Base-by-base conservation (phyloP, 2,113 vertebrate genomes). In the Lepisosteus oculatus region DNA sequence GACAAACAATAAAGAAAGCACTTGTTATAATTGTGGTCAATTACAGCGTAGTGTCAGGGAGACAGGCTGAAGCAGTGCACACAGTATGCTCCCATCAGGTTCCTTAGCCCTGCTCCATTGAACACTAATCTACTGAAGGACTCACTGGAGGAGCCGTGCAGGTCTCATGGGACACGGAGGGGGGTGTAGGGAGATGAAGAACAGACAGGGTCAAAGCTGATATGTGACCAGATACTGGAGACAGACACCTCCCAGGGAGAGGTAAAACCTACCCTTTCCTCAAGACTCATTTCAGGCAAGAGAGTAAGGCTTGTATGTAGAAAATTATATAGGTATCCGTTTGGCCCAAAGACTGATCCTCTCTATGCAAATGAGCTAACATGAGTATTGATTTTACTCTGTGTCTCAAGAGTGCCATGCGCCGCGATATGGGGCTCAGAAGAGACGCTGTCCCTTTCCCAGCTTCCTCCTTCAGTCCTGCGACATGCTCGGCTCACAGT, bases 331-430 rank as follows among this genome's bases (percentile, higher is more conserved):
- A 44, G 29, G 65, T 73, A 51, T 71, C 78, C 76, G 72, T 74
- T 55, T 56, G 43, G 56, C 59, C 79, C 66, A 73, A 67, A 42
- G 77, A 79, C 14, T 29, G 75, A 43, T 81, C 73, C 77, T 77
- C 70, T 57, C 72, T 0, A 0, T 29, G 56, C 0, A 0, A 5
- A 4, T 67, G 78, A 79, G 73, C 80, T 78, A 85, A 83, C 43
- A 77, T 85, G 81, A 65, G 1, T 14, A 63, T 65, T 72, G 81
- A 85, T 86, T 82, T 29, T 82, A 82, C 83, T 81, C 75, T 77
- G 68, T 69, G 70, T 55, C 59, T 73, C 65, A 68, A 83, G 74
- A 77, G 79, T 80, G 78, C 72, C 77, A 76, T 76, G 79, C 51
- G 2, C 61, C 76, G 72, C 69, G 72, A 57, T 51, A 9, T 51